Conservation (phyloP, 1,140 invertebrate genomes). For the Calycopis cecrops region DNA sequence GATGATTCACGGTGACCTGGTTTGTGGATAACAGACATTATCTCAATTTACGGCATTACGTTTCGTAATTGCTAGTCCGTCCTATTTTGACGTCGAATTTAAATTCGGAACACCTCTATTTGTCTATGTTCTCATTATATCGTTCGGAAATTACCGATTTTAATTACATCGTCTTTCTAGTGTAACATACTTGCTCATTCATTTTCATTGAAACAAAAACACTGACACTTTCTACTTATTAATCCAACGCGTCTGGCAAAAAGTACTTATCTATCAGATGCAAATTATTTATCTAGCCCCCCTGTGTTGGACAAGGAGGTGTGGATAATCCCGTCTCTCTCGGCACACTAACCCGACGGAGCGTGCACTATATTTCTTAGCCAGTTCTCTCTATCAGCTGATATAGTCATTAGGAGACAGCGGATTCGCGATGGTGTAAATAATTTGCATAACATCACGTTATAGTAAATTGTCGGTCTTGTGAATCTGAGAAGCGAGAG, state of each 20-base stretch:
- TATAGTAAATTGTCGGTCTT: neutral
- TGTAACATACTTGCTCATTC: no score
- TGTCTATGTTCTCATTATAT: neutral
- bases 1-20: constrained; percentile 47
- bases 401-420: constrained; percentile 38
- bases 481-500: constrained; percentile 16
- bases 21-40: constrained; percentile 39
- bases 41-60: constrained; percentile 48
- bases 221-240: constrained; percentile 42
- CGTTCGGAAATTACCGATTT: no score
- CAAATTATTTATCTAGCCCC: constrained; percentile 65
- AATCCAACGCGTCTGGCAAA: constrained; percentile 44
- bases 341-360: constrained; percentile 58
- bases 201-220: neutral
- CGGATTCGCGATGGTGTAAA: constrained; percentile 29
- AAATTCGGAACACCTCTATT: constrained; percentile 20
- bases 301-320: constrained; percentile 39
- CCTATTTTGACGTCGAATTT: constrained; percentile 17
- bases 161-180: no score
- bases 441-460: constrained; percentile 16
- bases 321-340: constrained; percentile 32
- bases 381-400: constrained; percentile 53
- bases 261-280: constrained; percentile 67
- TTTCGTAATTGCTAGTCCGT: constrained; percentile 39
- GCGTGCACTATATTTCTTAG: constrained; percentile 53